Evolutionary conservation across 1,140 invertebrate species (phyloP).

Genomic region (Drosophila nebulosa): DNA sequence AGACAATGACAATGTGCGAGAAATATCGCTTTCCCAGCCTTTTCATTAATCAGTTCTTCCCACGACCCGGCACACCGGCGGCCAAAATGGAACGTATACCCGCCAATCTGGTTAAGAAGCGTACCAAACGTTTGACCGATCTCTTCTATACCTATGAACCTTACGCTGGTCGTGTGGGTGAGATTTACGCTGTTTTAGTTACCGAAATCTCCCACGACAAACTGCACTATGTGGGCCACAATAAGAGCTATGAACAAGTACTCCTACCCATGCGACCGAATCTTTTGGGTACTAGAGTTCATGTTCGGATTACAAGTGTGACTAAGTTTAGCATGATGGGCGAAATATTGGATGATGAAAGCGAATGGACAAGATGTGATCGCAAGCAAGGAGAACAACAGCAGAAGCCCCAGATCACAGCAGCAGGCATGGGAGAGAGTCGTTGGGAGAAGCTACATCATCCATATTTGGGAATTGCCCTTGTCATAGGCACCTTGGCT

Average conservation of each 20-base stretch:
- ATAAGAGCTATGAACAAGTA: conserved; percentile 98
- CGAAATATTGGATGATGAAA: conserved; percentile 83
- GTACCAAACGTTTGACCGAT: conserved; percentile 94
- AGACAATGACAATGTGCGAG: conserved; percentile 91
- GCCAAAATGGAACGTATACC: conserved; percentile 91
- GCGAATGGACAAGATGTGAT: conserved; percentile 67
- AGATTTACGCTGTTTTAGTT: conserved; percentile 91
- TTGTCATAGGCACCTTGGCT: conserved; percentile 29
- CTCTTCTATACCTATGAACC: conserved; percentile 95
- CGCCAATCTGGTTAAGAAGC: conserved; percentile 92
- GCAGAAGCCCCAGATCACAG: background rate
- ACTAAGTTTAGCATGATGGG: conserved; percentile 95
- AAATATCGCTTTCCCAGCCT: conserved; percentile 96
- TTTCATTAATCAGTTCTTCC: conserved; percentile 99
- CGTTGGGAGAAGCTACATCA: conserved; percentile 18
- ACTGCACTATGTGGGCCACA: conserved; percentile 95
- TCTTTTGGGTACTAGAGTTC: conserved; percentile 91
- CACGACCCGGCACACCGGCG: conserved; percentile 96
- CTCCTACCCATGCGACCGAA: conserved; percentile 89
- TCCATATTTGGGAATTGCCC: conserved; percentile 31
- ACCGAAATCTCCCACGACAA: conserved; percentile 97
- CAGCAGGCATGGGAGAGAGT: background rate
- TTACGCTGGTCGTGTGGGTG: conserved; percentile 89
- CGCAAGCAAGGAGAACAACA: conserved; percentile 12
- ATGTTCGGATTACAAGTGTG: conserved; percentile 88